These are phyloP conservation scores for Caradrina clavipalpis DNA, from an alignment of 2,888 invertebrate genomes.

Conservation along the genomic window DNA sequence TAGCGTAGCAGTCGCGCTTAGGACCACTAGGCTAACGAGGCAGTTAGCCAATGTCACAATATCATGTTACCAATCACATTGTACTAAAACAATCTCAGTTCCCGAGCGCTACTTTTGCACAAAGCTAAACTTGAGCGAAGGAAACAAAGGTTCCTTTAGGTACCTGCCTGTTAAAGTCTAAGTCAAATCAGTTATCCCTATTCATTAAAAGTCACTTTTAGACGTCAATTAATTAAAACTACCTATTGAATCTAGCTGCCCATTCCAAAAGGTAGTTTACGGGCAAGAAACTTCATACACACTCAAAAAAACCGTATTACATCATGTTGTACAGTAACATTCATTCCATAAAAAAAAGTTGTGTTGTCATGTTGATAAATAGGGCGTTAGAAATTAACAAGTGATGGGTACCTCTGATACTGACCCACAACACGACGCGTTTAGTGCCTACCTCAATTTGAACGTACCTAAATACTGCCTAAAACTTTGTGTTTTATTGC, in stretches of 20 bases:
- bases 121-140: slow-evolving; percentile 27
- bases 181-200: too few species aligned
- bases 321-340: too few species aligned
- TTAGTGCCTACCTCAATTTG: slow-evolving; percentile 13
- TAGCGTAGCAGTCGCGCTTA: too few species aligned
- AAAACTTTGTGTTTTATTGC: slow-evolving; percentile 33
- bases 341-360: too few species aligned
- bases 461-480: slow-evolving; percentile 22
- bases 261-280: too few species aligned
- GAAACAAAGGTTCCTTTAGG: slow-evolving; percentile 30
- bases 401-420: slow-evolving; percentile 19
- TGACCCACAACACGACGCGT: slow-evolving; percentile 20
- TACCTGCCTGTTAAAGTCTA: too few species aligned
- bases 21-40: too few species aligned
- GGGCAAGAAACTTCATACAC: too few species aligned
- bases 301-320: too few species aligned
- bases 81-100: slow-evolving; percentile 8
- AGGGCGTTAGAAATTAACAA: slow-evolving; percentile 33
- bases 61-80: slow-evolving; percentile 21
- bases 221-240: too few species aligned
- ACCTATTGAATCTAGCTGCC: too few species aligned
- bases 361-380: slow-evolving; percentile 41
- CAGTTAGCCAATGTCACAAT: slow-evolving; percentile 13
- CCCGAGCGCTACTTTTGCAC: slow-evolving; percentile 6
- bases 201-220: too few species aligned